Evolutionary conservation across 2,888 invertebrate genomes (phyloP).

Genomic region (Limnephilus rhombicus): DNA sequence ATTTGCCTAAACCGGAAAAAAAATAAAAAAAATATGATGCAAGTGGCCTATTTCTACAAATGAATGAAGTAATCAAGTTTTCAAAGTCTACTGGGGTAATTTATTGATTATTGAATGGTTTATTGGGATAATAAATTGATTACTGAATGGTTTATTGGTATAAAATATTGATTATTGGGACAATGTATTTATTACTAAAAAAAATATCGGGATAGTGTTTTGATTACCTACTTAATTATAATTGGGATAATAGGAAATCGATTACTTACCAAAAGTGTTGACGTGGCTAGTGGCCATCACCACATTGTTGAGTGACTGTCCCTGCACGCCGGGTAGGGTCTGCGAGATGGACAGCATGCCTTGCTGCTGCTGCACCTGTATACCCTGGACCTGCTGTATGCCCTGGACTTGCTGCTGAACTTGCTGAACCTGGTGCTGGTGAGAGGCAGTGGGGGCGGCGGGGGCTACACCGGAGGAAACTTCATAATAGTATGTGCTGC

Average conservation of each 20-base stretch:
- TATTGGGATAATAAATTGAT: background rate
- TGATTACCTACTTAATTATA: background rate
- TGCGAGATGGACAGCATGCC: slow-evolving; percentile 64
- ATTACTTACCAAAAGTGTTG: slow-evolving; percentile 57
- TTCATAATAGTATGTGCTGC: slow-evolving; percentile 62
- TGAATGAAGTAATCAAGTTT: background rate
- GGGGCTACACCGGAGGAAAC: slow-evolving; percentile 59
- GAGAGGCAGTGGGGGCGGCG: slow-evolving; percentile 53
- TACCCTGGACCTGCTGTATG: background rate
- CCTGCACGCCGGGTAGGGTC: slow-evolving; percentile 63
- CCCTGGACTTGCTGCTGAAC: slow-evolving; percentile 2
- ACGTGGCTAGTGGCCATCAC: slow-evolving; percentile 29
- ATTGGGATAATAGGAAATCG: background rate
- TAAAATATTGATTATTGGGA: background rate
- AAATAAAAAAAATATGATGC: too few species aligned
- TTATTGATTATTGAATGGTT: background rate
- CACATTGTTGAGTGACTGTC: slow-evolving; percentile 8
- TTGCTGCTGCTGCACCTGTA: background rate
- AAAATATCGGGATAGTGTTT: too few species aligned
- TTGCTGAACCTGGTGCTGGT: background rate
- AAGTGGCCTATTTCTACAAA: background rate
- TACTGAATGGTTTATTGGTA: background rate
- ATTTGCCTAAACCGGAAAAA: too few species aligned
- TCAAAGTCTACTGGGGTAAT: background rate
- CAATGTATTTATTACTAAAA: too few species aligned